Evolutionary conservation across 2,888 invertebrate genomes (phyloP).

Genomic region (Erebia ligea): DNA sequence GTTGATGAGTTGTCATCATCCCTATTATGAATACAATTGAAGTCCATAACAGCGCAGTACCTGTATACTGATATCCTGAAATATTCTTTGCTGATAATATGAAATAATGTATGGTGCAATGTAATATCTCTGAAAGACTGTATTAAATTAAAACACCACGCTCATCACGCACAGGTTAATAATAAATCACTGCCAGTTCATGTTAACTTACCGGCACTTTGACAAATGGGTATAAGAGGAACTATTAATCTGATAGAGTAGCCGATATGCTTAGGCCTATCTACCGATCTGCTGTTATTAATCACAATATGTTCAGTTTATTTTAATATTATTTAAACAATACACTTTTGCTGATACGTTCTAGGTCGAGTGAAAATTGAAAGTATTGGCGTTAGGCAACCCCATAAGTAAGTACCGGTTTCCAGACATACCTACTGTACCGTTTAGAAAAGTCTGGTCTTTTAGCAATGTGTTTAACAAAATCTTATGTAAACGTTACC

Average conservation of each 20-base stretch:
- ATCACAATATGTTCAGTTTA: not conserved
- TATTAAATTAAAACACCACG: conserved; percentile 21
- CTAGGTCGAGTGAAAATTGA: conserved; percentile 21
- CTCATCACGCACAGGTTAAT: conserved; percentile 26
- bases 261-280: conserved; percentile 51
- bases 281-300: not conserved
- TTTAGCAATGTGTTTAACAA: too few species aligned
- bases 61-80: too few species aligned
- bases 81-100: too few species aligned
- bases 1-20: too few species aligned
- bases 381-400: not conserved
- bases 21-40: too few species aligned
- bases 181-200: conserved; percentile 39
- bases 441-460: too few species aligned
- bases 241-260: conserved; percentile 64
- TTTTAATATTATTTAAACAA: conserved; percentile 5
- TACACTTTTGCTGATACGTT: conserved; percentile 16
- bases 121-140: conserved; percentile 14
- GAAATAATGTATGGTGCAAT: not conserved
- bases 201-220: conserved; percentile 36
- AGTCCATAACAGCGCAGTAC: too few species aligned
- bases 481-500: too few species aligned
- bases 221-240: conserved; percentile 32
- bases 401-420: too few species aligned
- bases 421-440: too few species aligned